Evolutionary conservation across 2,113 vertebrate species (phyloP).

Genomic region (Leiothrix lutea): DNA sequence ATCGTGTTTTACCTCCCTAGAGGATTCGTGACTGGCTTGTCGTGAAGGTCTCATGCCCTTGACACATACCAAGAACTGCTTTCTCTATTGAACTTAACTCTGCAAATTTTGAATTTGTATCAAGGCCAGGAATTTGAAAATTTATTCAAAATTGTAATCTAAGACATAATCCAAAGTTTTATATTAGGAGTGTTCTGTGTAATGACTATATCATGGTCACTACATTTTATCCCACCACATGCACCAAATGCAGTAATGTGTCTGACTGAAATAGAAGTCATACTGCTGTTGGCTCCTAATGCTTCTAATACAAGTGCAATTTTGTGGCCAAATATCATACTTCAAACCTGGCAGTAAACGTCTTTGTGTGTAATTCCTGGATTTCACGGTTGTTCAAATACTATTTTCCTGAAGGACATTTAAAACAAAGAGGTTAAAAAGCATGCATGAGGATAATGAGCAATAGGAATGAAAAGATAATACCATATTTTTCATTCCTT

Average conservation of each 20-base stretch:
- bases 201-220: background rate
- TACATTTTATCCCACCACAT: background rate
- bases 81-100: background rate
- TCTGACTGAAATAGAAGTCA: background rate
- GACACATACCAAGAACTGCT: background rate
- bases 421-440: background rate
- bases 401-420: background rate
- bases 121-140: background rate
- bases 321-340: background rate
- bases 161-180: background rate
- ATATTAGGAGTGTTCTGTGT: background rate
- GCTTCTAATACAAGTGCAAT: background rate
- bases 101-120: background rate
- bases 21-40: background rate
- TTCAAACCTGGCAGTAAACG: background rate
- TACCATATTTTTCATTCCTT: accelerated
- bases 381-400: background rate
- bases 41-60: background rate
- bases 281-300: background rate
- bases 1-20: background rate
- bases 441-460: background rate
- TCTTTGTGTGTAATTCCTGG: background rate
- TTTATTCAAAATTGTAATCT: background rate
- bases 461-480: background rate
- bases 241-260: accelerated